phyloP scores from a whole-genome alignment of 1,140 invertebrate species.

The Meteorus sp. region DNA sequence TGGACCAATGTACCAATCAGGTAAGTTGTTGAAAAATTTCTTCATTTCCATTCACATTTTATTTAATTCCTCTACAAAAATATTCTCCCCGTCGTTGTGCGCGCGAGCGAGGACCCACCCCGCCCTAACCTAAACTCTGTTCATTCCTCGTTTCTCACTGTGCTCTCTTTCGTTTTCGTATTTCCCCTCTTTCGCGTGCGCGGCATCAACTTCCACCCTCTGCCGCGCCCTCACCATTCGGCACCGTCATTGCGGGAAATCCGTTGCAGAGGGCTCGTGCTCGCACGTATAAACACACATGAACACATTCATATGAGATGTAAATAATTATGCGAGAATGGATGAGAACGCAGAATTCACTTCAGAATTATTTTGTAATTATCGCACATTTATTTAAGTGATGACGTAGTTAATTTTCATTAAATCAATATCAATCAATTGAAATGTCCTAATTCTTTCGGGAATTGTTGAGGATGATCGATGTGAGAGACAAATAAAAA shows the following conservation, averaged over 20 bases:
- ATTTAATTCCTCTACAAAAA: conserved; percentile 14
- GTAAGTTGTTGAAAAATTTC: too few relatives aligned
- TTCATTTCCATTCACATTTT: too few relatives aligned
- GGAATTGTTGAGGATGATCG: too few relatives aligned
- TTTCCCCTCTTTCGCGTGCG: not conserved
- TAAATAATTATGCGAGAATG: too few relatives aligned
- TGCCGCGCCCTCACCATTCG: conserved; percentile 22
- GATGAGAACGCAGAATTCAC: not conserved
- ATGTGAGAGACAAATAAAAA: too few relatives aligned
- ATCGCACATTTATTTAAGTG: too few relatives aligned
- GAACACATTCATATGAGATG: not conserved
- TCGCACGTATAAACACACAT: not conserved
- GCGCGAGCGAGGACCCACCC: conserved; percentile 13
- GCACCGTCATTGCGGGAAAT: not conserved
- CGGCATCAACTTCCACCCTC: not conserved
- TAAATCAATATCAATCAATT: too few relatives aligned
- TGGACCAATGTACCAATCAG: conserved; percentile 58
- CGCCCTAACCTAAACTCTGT: not conserved
- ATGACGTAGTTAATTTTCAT: too few relatives aligned
- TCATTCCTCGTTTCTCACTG: too few relatives aligned
- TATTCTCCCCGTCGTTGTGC: not conserved
- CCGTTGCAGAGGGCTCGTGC: not conserved
- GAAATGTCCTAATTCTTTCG: too few relatives aligned
- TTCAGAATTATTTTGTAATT: not conserved
- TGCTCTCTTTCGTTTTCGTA: too few relatives aligned